A percentile compares a stretch with the other conserved stretches of the same genome.
phyloP scores from a whole-genome alignment of 1,140 invertebrate genomes.

The Drosophila ercepeae region DNA sequence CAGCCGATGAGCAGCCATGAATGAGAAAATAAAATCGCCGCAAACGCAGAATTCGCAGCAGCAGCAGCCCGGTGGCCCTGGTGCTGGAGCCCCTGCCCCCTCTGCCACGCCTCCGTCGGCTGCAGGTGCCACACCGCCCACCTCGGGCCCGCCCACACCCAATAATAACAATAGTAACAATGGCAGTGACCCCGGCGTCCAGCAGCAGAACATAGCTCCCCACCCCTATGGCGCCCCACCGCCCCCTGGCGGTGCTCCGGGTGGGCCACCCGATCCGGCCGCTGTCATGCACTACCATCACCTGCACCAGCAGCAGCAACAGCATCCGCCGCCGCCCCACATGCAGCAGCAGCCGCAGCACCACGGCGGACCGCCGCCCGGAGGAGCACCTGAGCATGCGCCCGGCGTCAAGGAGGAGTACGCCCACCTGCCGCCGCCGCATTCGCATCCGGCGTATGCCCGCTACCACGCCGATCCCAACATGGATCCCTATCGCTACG shows the following conservation, averaged over 20 bases:
- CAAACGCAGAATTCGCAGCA: slow-evolving; percentile 55
- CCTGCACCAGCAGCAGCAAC: slow-evolving; percentile 69
- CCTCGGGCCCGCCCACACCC: slow-evolving; percentile 70
- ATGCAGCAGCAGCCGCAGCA: slow-evolving; percentile 48
- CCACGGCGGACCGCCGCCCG: slow-evolving; percentile 57
- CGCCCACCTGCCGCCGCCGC: slow-evolving; percentile 75
- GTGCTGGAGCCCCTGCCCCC: slow-evolving; percentile 34
- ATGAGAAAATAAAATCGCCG: slow-evolving; percentile 83
- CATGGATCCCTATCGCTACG: slow-evolving; percentile 81
- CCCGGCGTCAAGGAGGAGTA: slow-evolving; percentile 75
- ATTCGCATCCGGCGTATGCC: slow-evolving; percentile 73
- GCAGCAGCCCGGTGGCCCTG: slow-evolving; percentile 46
- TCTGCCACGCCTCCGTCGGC: slow-evolving; percentile 43
- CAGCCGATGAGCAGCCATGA: slow-evolving; percentile 61
- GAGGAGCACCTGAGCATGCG: slow-evolving; percentile 61
- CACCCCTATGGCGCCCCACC: slow-evolving; percentile 73
- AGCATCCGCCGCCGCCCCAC: slow-evolving; percentile 70
- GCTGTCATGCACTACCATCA: slow-evolving; percentile 76
- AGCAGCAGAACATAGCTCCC: slow-evolving; percentile 51
- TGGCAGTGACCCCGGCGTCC: slow-evolving; percentile 36
- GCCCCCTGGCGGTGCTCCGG: slow-evolving; percentile 56
- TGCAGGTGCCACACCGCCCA: slow-evolving; percentile 58
- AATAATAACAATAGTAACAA: slow-evolving; percentile 71
- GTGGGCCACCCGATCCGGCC: slow-evolving; percentile 64
- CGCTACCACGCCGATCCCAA: slow-evolving; percentile 81